phyloP scores from a whole-genome alignment of 1,140 invertebrate species.

The Drosophila ficusphila region DNA sequence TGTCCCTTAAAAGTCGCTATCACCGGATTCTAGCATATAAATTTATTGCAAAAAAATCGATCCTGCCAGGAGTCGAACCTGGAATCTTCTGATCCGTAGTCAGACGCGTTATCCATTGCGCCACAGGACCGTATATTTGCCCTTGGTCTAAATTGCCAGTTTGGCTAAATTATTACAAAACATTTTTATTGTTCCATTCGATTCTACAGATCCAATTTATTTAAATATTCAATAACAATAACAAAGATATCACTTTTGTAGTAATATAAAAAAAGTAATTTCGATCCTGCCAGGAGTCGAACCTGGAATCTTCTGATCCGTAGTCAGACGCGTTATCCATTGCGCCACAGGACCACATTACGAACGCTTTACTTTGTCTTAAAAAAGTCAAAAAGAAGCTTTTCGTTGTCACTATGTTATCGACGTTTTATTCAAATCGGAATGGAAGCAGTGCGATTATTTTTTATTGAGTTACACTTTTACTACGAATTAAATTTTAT shows the following conservation, averaged over 20 bases:
- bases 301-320: conserved; percentile 90
- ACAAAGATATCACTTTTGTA: neutral
- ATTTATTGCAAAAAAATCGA: conserved; percentile 68
- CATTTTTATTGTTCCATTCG: too few relatives aligned
- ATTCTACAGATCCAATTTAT: too few relatives aligned
- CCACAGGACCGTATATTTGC: conserved; percentile 85
- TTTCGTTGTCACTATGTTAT: neutral
- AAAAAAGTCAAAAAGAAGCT: accelerated
- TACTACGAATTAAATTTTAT: too few relatives aligned
- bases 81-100: conserved; percentile 90
- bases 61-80: conserved; percentile 90
- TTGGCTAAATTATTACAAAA: neutral
- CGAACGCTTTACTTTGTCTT: accelerated
- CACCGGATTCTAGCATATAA: too few relatives aligned
- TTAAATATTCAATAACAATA: too few relatives aligned
- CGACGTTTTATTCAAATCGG: conserved; percentile 2
- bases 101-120: conserved; percentile 90
- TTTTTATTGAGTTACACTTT: neutral
- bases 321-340: conserved; percentile 90
- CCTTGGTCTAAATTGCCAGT: neutral
- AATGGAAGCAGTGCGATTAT: conserved; percentile 1
- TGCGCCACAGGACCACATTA: conserved; percentile 88
- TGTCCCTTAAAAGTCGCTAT: too few relatives aligned
- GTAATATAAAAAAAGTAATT: neutral
- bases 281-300: conserved; percentile 89